phyloP scores from a whole-genome alignment of 2,888 invertebrate species.

The Taenaris catops region DNA sequence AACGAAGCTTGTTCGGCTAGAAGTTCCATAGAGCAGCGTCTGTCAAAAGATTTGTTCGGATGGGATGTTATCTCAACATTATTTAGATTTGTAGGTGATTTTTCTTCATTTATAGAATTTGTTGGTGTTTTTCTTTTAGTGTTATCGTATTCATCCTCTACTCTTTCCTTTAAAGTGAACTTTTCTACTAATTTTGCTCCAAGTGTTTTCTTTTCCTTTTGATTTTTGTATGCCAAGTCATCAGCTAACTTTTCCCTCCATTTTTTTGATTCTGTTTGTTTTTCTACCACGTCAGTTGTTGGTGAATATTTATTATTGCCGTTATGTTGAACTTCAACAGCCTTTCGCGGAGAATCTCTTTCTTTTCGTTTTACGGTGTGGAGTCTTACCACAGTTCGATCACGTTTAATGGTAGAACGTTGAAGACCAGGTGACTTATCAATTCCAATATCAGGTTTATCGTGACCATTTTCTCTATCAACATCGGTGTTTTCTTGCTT shows the following conservation, averaged over 20 bases:
- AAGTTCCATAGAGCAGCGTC: conserved; percentile 78
- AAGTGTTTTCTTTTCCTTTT: conserved; percentile 82
- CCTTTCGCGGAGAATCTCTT: conserved; percentile 67
- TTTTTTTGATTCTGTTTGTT: conserved; percentile 30
- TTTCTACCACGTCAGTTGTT: conserved; percentile 20
- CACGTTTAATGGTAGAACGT: conserved; percentile 83
- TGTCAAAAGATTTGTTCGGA: conserved; percentile 47
- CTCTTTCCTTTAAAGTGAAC: conserved; percentile 82
- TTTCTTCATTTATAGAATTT: conserved; percentile 7
- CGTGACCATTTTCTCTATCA: conserved; percentile 57
- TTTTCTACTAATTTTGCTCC: conserved; percentile 89
- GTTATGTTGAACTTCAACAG: conserved; percentile 29
- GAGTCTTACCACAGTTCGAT: conserved; percentile 86
- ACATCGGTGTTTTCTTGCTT: conserved; percentile 35
- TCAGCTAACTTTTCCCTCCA: conserved; percentile 84
- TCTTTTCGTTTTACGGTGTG: conserved; percentile 81
- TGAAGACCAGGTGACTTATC: conserved; percentile 57
- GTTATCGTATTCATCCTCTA: conserved; percentile 29
- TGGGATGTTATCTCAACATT: conserved; percentile 9
- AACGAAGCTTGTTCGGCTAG: conserved; percentile 77
- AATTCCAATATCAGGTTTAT: conserved; percentile 63
- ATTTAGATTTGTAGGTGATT: conserved; percentile 1
- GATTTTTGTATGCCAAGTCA: conserved; percentile 70
- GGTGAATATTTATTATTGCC: conserved; percentile 9
- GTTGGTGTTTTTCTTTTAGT: conserved; percentile 24